Percentiles rank a stretch among this genome's conserved stretches.
These are phyloP conservation scores for Poeciliopsis paucimaculata DNA, from an alignment of 2,797 vertebrate genomes.

Conservation along the genomic window DNA sequence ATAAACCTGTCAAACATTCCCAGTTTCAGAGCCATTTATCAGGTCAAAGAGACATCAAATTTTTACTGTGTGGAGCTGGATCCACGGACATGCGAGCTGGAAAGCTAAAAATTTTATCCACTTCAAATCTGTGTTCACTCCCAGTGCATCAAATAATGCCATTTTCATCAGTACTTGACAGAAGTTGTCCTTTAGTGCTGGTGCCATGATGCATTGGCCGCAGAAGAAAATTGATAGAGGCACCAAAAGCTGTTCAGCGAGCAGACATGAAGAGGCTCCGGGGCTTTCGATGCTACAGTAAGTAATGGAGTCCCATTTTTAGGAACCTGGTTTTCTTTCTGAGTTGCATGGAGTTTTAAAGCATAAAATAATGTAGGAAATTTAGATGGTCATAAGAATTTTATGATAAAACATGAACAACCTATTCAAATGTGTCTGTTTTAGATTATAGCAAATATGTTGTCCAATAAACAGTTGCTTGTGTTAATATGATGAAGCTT, in stretches of 20 bases:
- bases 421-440: background rate
- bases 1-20: constrained; percentile 1
- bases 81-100: background rate
- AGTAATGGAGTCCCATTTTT: background rate
- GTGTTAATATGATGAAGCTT: background rate
- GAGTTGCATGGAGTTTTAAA: background rate
- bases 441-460: background rate
- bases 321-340: background rate
- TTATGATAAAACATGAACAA: background rate
- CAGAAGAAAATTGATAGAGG: background rate
- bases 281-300: background rate
- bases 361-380: background rate
- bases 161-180: constrained; percentile 1
- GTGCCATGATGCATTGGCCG: background rate
- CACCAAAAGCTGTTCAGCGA: background rate
- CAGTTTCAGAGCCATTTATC: background rate
- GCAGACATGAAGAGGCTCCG: background rate
- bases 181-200: background rate
- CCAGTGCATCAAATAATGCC: background rate
- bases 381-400: background rate
- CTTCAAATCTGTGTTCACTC: background rate
- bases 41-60: background rate
- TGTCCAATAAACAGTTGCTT: background rate
- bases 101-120: background rate
- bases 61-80: background rate